These are phyloP conservation scores for Rachycentron canadum DNA, from an alignment of 2,797 vertebrate genomes.

Conservation along the genomic window DNA sequence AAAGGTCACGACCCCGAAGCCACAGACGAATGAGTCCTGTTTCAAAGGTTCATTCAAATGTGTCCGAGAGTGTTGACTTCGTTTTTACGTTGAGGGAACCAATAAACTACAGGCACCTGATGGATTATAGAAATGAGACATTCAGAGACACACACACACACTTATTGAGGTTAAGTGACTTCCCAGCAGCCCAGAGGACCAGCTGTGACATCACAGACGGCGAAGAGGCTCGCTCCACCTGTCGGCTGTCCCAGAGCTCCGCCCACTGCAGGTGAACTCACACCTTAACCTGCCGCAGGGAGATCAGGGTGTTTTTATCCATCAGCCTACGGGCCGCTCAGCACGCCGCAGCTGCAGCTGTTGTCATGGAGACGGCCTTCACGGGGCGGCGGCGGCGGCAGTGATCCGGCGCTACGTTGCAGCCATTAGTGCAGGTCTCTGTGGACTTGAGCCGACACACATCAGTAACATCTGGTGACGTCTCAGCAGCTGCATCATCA, in stretches of 20 bases:
- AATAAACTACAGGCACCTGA: too few species aligned
- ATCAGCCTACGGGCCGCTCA: constrained; percentile 5
- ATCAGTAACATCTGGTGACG: constrained; percentile 27
- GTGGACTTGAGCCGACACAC: constrained; percentile 18
- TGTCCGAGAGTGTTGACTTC: too few species aligned
- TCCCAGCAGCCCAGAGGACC: constrained; percentile 7
- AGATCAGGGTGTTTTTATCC: background rate
- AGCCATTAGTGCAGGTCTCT: constrained; percentile 13
- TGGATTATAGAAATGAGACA: too few species aligned
- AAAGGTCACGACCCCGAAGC: too few species aligned
- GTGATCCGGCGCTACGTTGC: constrained; percentile 17
- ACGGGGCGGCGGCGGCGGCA: background rate
- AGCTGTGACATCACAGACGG: constrained; percentile 21
- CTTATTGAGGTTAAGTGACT: background rate
- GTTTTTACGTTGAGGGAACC: too few species aligned
- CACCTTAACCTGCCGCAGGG: background rate
- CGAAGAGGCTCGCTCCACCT: background rate
- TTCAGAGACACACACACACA: too few species aligned
- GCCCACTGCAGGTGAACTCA: constrained; percentile 21
- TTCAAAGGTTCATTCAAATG: too few species aligned
- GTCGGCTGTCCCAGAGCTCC: constrained; percentile 11
- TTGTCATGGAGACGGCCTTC: constrained; percentile 52
- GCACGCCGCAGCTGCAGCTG: constrained; percentile 33
- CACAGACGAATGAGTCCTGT: too few species aligned
- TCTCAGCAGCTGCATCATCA: constrained; percentile 30